phyloP scores from a whole-genome alignment of 2,797 vertebrate genomes.

The Argya squamiceps region DNA sequence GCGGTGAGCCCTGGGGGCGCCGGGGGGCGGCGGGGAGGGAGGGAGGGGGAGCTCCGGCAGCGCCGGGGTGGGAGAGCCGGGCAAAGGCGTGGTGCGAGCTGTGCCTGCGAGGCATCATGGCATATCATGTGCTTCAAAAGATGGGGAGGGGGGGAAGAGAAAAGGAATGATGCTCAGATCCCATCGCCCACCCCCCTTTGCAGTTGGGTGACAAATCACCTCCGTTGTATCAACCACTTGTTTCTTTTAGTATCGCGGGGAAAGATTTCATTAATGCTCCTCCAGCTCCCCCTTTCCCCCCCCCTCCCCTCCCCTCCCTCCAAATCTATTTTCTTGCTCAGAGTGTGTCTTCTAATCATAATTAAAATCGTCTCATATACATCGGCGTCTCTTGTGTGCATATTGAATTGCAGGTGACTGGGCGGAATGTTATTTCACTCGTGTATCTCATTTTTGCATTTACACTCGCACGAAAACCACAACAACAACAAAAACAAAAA shows the following conservation, averaged over 20 bases:
- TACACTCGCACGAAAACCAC: neutral
- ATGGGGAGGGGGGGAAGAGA: neutral
- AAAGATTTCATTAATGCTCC: constrained; percentile 53
- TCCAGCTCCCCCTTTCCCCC: neutral
- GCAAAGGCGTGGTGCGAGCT: neutral
- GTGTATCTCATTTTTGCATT: constrained; percentile 35
- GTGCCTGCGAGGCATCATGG: neutral
- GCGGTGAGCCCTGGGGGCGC: neutral
- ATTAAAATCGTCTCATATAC: constrained; percentile 71
- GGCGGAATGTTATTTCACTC: constrained; percentile 49
- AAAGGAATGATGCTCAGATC: neutral
- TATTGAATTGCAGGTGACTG: constrained; percentile 65
- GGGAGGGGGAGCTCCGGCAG: neutral
- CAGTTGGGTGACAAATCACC: constrained; percentile 40
- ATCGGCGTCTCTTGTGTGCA: constrained; percentile 58
- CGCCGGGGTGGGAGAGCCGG: neutral
- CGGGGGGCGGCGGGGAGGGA: neutral
- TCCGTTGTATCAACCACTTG: constrained; percentile 53
- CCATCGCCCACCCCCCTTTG: neutral
- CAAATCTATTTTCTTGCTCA: constrained; percentile 57
- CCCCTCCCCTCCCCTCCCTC: neutral
- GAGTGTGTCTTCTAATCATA: constrained; percentile 67
- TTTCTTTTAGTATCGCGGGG: constrained; percentile 43
- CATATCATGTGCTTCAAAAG: neutral
- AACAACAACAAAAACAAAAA: neutral